phyloP scores from a whole-genome alignment of 2,113 vertebrate genomes.

The Galbula dea region DNA sequence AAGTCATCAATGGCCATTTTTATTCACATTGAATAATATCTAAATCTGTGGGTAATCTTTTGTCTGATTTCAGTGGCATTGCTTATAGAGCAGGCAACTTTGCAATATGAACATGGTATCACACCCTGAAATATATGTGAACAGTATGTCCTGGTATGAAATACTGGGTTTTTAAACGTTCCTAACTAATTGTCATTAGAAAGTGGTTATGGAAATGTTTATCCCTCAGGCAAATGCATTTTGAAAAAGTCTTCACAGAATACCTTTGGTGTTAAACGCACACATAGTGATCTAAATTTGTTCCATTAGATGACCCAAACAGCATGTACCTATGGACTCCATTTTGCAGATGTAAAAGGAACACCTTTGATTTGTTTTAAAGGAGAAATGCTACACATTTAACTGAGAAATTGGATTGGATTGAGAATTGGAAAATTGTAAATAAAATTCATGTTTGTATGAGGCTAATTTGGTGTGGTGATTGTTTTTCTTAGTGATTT shows the following conservation, averaged over 20 bases:
- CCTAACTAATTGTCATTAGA: not conserved
- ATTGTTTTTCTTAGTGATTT: not conserved
- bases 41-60: constrained; percentile 49
- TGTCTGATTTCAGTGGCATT: constrained; percentile 50
- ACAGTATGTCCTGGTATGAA: constrained; percentile 47
- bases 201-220: not conserved
- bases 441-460: constrained; percentile 70
- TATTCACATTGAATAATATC: constrained; percentile 68
- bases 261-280: not conserved
- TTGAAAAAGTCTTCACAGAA: constrained; percentile 12
- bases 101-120: constrained; percentile 39
- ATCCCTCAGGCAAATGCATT: not conserved
- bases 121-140: constrained; percentile 4
- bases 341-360: constrained; percentile 50
- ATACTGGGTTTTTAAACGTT: constrained; percentile 63
- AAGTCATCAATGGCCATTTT: constrained; percentile 63
- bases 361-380: constrained; percentile 46
- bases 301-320: constrained; percentile 22
- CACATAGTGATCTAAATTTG: not conserved
- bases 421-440: constrained; percentile 54
- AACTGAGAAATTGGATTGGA: constrained; percentile 47
- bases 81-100: constrained; percentile 39
- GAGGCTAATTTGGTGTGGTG: constrained; percentile 38
- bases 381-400: constrained; percentile 40
- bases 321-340: constrained; percentile 54